Conservation (phyloP, 2,797 vertebrate genomes). For the Enteromius mattozi region DNA sequence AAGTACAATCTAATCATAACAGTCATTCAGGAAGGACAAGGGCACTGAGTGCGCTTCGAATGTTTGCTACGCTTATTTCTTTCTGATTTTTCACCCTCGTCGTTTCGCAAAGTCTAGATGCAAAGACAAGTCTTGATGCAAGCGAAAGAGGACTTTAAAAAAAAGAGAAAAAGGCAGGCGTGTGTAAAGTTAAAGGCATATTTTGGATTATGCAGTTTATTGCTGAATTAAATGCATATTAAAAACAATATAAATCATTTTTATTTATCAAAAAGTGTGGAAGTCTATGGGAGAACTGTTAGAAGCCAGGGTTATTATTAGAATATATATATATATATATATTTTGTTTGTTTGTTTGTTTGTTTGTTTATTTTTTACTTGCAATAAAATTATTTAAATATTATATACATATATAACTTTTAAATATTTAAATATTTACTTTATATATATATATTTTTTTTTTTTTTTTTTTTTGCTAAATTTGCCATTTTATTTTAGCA, state of each 20-base stretch:
- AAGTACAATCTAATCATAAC: slow-evolving; percentile 85
- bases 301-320: background rate
- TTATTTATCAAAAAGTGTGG: background rate
- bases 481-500: too few relatives aligned
- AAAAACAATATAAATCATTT: background rate
- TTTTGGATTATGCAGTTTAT: background rate
- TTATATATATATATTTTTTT: too few relatives aligned
- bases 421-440: background rate
- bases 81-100: slow-evolving; percentile 51
- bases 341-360: too few relatives aligned
- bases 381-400: background rate
- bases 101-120: background rate
- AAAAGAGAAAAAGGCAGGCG: background rate
- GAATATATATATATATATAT: too few relatives aligned
- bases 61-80: slow-evolving; percentile 78
- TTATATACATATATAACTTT: background rate
- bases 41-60: slow-evolving; percentile 77
- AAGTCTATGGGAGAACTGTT: background rate
- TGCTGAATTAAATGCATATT: background rate
- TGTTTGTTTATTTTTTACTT: background rate
- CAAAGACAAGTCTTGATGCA: background rate
- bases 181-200: background rate
- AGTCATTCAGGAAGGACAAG: slow-evolving; percentile 75
- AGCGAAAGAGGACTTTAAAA: background rate
- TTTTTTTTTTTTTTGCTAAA: too few relatives aligned